phyloP scores from a whole-genome alignment of 2,113 vertebrate species.

The Pimephales promelas region DNA sequence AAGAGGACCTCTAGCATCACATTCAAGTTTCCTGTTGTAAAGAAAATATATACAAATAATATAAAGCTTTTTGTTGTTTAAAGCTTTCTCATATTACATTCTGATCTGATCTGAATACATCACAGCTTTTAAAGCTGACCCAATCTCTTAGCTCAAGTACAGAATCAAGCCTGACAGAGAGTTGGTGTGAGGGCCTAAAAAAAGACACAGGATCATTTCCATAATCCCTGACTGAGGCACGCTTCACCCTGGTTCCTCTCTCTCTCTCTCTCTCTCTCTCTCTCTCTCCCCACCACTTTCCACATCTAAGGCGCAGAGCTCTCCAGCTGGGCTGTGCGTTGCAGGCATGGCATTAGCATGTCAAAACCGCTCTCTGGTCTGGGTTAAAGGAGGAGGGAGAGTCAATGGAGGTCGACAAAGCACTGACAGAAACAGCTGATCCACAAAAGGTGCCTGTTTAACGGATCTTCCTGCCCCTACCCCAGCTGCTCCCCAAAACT shows the following conservation, averaged over 20 bases:
- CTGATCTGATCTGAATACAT: conserved; percentile 27
- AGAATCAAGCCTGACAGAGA: conserved; percentile 19
- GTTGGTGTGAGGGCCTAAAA: conserved; percentile 22
- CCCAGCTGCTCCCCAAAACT: conserved; percentile 79
- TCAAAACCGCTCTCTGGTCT: conserved; percentile 73
- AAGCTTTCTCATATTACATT: background rate
- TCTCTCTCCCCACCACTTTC: conserved; percentile 13
- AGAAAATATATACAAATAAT: background rate
- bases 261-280: too few species aligned
- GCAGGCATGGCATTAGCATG: conserved; percentile 66
- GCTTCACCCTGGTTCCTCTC: conserved; percentile 63
- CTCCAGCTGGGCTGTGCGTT: conserved; percentile 46
- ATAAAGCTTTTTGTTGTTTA: background rate
- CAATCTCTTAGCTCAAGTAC: conserved; percentile 19
- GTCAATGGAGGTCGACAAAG: conserved; percentile 79
- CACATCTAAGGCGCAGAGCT: conserved; percentile 44
- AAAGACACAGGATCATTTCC: conserved; percentile 67
- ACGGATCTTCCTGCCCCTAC: conserved; percentile 73
- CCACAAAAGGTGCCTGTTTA: conserved; percentile 80
- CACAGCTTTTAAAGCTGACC: conserved; percentile 34
- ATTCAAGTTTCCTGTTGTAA: background rate
- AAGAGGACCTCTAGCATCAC: background rate
- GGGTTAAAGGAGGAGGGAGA: conserved; percentile 66
- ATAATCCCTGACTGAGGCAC: conserved; percentile 74
- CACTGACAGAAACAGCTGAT: conserved; percentile 75